phyloP scores from a whole-genome alignment of 1,140 invertebrate genomes.

The Macrostomum lignano region DNA sequence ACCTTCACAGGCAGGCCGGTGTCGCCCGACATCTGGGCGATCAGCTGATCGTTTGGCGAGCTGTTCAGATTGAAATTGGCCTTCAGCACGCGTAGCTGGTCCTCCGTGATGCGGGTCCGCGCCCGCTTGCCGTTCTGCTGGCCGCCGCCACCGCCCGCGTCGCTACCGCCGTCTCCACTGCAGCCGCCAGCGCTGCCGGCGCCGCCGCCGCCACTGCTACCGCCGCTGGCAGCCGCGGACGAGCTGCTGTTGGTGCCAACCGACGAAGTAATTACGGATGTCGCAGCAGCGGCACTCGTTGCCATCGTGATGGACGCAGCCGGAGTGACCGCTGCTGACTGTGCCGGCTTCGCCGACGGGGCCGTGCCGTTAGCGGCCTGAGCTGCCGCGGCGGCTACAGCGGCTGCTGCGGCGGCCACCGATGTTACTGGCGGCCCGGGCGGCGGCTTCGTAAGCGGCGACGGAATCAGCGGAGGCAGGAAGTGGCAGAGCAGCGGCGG shows the following conservation, averaged over 20 bases:
- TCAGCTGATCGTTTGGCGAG: slow-evolving; percentile 84
- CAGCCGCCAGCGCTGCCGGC: too few species aligned
- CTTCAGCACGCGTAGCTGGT: slow-evolving; percentile 74
- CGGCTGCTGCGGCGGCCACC: slow-evolving; percentile 24
- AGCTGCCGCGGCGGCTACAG: slow-evolving; percentile 6
- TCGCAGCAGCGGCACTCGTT: slow-evolving; percentile 31
- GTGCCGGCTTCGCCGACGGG: slow-evolving; percentile 9
- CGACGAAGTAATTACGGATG: too few species aligned
- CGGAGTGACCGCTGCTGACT: slow-evolving; percentile 33
- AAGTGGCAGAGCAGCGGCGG: slow-evolving; percentile 1
- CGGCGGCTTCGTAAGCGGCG: slow-evolving; percentile 8
- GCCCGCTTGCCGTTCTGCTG: slow-evolving; percentile 49
- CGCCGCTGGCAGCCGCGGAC: slow-evolving; percentile 10
- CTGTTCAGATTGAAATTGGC: slow-evolving; percentile 95
- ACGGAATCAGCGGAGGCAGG: slow-evolving; percentile 8
- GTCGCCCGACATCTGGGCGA: slow-evolving; percentile 39
- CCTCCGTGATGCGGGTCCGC: slow-evolving; percentile 75
- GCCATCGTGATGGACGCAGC: too few species aligned
- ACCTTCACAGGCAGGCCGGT: slow-evolving; percentile 85
- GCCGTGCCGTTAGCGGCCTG: slow-evolving; percentile 9
- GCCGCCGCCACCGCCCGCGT: not conserved
- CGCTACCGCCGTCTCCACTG: too few species aligned
- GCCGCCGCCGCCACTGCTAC: slow-evolving; percentile 31
- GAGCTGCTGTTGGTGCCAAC: slow-evolving; percentile 5
- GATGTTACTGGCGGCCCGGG: slow-evolving; percentile 12